phyloP scores from a whole-genome alignment of 2,797 vertebrate genomes.

The Astyanax mexicanus region DNA sequence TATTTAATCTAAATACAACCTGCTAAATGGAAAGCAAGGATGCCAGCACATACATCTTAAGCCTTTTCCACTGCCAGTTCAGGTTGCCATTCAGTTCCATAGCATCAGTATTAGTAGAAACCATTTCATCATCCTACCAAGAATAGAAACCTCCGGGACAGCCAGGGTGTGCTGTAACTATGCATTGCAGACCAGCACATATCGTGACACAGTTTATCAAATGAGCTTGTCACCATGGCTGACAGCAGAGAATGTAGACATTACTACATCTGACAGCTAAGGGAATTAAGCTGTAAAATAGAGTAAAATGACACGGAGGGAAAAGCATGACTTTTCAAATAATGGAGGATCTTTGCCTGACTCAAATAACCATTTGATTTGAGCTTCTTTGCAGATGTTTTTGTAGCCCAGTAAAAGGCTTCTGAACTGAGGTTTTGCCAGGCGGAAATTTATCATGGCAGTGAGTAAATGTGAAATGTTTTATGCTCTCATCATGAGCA shows the following conservation, averaged over 20 bases:
- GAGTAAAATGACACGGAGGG: not conserved
- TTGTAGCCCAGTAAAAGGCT: conserved; percentile 7
- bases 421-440: conserved; percentile 16
- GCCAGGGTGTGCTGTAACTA: conserved; percentile 3
- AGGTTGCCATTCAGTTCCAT: not conserved
- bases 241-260: conserved; percentile 8
- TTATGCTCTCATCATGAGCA: conserved; percentile 5
- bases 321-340: conserved; percentile 18
- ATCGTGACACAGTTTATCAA: conserved; percentile 42
- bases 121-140: not conserved
- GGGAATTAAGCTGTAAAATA: conserved; percentile 45
- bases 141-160: conserved; percentile 10
- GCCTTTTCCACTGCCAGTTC: not conserved
- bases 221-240: conserved; percentile 27
- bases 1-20: not conserved
- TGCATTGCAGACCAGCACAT: conserved; percentile 43
- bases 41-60: not conserved
- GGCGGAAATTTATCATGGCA: not conserved
- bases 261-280: conserved; percentile 30
- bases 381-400: conserved; percentile 20
- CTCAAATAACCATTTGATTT: conserved; percentile 22
- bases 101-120: not conserved
- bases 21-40: not conserved
- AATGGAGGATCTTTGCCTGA: not conserved
- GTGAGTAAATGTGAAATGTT: not conserved